phyloP scores from a whole-genome alignment of 2,888 invertebrate genomes.

The Glaucopsyche alexis region DNA sequence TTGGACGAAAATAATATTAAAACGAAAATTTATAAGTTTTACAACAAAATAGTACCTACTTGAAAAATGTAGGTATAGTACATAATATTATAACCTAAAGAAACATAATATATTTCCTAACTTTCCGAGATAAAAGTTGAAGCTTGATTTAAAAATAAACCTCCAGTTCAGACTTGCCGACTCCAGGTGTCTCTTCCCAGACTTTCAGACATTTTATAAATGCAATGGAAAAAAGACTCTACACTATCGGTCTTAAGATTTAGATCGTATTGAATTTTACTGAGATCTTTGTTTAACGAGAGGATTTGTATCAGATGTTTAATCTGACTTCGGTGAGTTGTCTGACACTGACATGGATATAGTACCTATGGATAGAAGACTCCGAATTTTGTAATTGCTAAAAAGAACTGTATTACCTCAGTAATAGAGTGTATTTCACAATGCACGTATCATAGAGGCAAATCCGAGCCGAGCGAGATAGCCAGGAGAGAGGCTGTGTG shows the following conservation, averaged over 20 bases:
- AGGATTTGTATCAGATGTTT: constrained; percentile 60
- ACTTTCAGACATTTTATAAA: constrained; percentile 38
- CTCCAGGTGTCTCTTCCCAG: constrained; percentile 56
- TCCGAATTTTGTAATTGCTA: too few species aligned
- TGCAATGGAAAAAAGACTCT: background rate
- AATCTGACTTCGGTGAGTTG: constrained; percentile 50
- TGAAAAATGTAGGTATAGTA: too few species aligned
- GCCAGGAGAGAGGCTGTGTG: too few species aligned
- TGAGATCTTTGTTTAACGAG: constrained; percentile 57
- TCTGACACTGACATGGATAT: constrained; percentile 37
- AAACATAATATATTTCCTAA: constrained; percentile 36
- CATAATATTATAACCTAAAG: too few species aligned
- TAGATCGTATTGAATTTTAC: constrained; percentile 53
- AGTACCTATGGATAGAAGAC: too few species aligned
- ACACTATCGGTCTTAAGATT: background rate
- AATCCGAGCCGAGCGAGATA: too few species aligned
- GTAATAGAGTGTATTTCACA: too few species aligned
- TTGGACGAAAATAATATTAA: background rate
- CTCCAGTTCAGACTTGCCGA: constrained; percentile 52
- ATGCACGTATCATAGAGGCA: too few species aligned
- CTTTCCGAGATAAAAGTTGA: constrained; percentile 47
- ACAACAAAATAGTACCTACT: too few species aligned
- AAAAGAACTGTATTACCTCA: too few species aligned
- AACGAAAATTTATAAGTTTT: background rate
- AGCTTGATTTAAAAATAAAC: constrained; percentile 63